Evolutionary conservation across 2,797 vertebrate species (phyloP), one percentile per base, ranked within the genome.

Genomic region (Hapalemur alaotrensis): DNA sequence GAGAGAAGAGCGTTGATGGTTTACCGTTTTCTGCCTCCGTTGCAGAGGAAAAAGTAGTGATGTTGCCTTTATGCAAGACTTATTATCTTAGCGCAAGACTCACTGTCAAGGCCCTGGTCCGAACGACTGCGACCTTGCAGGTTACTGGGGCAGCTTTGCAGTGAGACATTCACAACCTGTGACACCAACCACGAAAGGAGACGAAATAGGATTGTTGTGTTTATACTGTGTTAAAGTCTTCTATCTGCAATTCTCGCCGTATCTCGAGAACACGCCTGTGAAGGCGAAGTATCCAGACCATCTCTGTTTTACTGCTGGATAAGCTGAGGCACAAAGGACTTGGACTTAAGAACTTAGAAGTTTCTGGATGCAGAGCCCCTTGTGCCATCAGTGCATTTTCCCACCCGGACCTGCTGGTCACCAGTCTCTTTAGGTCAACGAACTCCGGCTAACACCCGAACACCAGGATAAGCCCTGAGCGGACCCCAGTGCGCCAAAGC

Each of bases 331-430:
- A 17, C 35, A 1, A 41, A 87, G 67, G 12, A 10, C 38, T 72
- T 32, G 32, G 46, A 23, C 35, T n/a, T 8, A 7, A 76, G 35
- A 28, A 65, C 41, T 15, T 8, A 1, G 32, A 43, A 1, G 9
- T 50, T 86, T n/a, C 61, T 35, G 41, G n/a, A 82, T 48, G 59
- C 32, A 61, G 50, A 80, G 75, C 1, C 23, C 28, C 57, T 13
- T 2, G 10, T 9, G 8, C 0, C 0, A 52, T 11, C 48, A 18
- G 1, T 0, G 1, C 9, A 0, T 28, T 18, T 30, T 11, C 38
- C 48, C 48, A 17, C 50, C 25, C 9, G 41, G 1, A 13, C 48
- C 35, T 35, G 50, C 30, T 7, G 38, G 20, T 75, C 76, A n/a
- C 3, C 23, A 10, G 70, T 57, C 72, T 54, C 5, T 0, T 5